Percentiles rank a stretch among this genome's conserved stretches.
phyloP scores from a whole-genome alignment of 2,888 invertebrate genomes.

The Theretra japonica region DNA sequence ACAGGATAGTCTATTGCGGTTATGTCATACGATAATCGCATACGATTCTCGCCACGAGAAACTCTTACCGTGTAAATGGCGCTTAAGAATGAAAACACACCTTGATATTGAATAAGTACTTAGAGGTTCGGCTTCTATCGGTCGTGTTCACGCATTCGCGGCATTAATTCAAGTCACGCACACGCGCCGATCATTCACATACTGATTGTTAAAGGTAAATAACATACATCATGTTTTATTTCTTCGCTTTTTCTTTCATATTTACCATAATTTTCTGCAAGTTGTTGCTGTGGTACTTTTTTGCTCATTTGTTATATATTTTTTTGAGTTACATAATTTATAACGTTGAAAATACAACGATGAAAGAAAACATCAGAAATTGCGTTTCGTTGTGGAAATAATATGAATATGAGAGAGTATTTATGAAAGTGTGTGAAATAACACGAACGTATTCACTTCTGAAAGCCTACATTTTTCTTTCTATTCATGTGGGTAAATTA shows the following conservation, averaged over 20 bases:
- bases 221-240: constrained; percentile 35
- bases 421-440: too few relatives aligned
- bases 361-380: too few relatives aligned
- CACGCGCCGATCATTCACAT: constrained; percentile 74
- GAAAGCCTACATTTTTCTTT: background rate
- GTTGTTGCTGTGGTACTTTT: background rate
- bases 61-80: too few relatives aligned
- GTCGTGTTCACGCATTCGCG: background rate
- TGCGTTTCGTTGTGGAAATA: too few relatives aligned
- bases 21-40: too few relatives aligned
- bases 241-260: background rate
- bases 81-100: too few relatives aligned
- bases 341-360: background rate
- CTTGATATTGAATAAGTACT: background rate
- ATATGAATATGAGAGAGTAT: too few relatives aligned
- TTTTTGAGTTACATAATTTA: background rate
- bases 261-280: background rate
- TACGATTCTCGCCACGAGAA: too few relatives aligned
- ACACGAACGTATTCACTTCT: too few relatives aligned
- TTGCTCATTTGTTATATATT: background rate
- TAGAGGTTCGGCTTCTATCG: background rate
- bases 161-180: constrained; percentile 76
- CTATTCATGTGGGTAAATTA: background rate
- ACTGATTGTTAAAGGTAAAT: constrained; percentile 66
- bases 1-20: too few relatives aligned